Conservation (phyloP, 2,888 invertebrate species). For the Tineola bisselliella region DNA sequence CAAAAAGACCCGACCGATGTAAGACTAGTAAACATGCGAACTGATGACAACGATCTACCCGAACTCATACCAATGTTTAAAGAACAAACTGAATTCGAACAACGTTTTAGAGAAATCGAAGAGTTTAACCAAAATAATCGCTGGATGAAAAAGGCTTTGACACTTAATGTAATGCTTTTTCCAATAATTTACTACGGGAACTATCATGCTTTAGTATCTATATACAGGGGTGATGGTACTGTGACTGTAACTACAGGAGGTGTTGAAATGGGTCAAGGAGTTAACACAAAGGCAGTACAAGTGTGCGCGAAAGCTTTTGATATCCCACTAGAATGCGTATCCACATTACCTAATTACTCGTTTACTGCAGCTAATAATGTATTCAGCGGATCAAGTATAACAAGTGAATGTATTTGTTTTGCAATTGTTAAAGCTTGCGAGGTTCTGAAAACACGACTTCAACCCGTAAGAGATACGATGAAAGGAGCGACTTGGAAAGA, state of each 20-base stretch:
- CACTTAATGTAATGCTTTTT: constrained; percentile 74
- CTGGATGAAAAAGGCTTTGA: constrained; percentile 79
- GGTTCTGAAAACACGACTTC: constrained; percentile 62
- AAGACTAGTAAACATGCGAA: constrained; percentile 63
- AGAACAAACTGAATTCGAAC: constrained; percentile 62
- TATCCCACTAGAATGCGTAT: constrained; percentile 70
- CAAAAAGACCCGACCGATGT: constrained; percentile 70
- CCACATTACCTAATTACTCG: constrained; percentile 68
- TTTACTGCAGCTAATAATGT: constrained; percentile 70
- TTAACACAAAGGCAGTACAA: constrained; percentile 82
- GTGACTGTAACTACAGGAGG: constrained; percentile 77
- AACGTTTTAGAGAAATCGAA: constrained; percentile 54
- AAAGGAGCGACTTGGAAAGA: constrained; percentile 67
- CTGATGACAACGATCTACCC: constrained; percentile 47
- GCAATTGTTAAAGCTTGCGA: constrained; percentile 70
- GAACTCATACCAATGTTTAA: constrained; percentile 65
- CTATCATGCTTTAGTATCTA: constrained; percentile 69
- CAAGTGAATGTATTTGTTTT: constrained; percentile 70
- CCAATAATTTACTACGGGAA: constrained; percentile 64
- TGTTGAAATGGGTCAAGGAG: constrained; percentile 81
- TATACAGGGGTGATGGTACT: constrained; percentile 75
- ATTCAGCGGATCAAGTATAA: constrained; percentile 73
- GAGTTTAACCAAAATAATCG: constrained; percentile 73
- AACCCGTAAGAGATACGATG: constrained; percentile 58
- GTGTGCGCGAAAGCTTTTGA: constrained; percentile 78